A percentile compares a stretch with the other conserved stretches of the same genome.
phyloP scores from a whole-genome alignment of 2,888 invertebrate species.

The Cristatella mucedo region DNA sequence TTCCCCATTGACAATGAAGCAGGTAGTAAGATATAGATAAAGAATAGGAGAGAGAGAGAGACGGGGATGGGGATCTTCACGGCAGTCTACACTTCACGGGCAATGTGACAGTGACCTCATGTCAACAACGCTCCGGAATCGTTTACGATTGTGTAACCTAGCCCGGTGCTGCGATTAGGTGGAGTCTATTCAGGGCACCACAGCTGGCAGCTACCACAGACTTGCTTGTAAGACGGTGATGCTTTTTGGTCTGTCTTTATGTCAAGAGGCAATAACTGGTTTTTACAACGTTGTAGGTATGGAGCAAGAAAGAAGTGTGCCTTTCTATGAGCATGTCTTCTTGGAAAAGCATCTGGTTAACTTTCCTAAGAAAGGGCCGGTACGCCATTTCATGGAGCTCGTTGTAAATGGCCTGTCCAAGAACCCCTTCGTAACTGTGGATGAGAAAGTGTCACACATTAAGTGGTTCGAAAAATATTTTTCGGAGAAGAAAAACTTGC shows the following conservation, averaged over 20 bases:
- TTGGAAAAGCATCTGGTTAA: constrained; percentile 65
- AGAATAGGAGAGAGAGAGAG: not conserved
- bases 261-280: too few species aligned
- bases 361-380: constrained; percentile 73
- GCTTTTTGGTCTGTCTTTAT: too few species aligned
- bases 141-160: too few species aligned
- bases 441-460: constrained; percentile 74
- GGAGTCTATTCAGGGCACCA: too few species aligned
- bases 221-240: too few species aligned
- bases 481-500: constrained; percentile 58
- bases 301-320: constrained; percentile 45
- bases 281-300: constrained; percentile 26
- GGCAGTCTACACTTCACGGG: too few species aligned
- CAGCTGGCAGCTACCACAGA: too few species aligned
- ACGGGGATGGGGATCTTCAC: too few species aligned
- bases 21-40: constrained; percentile 45
- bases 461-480: constrained; percentile 83
- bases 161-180: too few species aligned
- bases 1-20: constrained; percentile 96
- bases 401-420: constrained; percentile 82
- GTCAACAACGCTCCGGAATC: too few species aligned
- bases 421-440: constrained; percentile 72
- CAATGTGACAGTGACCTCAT: too few species aligned
- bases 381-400: constrained; percentile 91
- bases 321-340: constrained; percentile 87